Evolutionary conservation across 1,140 invertebrate genomes (phyloP), one percentile per base, ranked within the genome.

Genomic region (Bilobella aurantiaca): DNA sequence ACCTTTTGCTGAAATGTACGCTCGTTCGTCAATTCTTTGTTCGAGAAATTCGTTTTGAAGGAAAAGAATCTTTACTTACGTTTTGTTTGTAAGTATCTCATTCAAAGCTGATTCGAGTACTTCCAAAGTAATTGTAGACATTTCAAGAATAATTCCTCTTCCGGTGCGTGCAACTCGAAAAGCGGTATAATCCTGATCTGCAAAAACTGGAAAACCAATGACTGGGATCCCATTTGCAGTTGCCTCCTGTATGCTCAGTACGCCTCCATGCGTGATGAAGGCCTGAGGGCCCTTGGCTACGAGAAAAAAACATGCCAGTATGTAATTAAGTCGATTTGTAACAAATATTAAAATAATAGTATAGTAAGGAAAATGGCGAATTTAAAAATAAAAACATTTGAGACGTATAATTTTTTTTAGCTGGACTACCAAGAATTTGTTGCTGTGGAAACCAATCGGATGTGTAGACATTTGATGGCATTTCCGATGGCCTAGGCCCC

Each of bases 151-250:
- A 28, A 69, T 34, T 25, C 60, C 73, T 47, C 69, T 63, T 21
- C 73, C 74, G 18, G 69, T 59, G 21, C 47, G 2, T 23, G 64
- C 34, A n/a, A 65, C 29, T 31, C 64, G 2, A n/a, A 53, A 32
- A 12, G 64, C 58, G 37, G 69, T 67, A 63, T 78, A 78, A 53
- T 73, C 72, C 66, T 79, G 77, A 47, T 80, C 79, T 2, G 64
- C 73, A 61, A 75, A 74, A 5, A 80, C 47, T 2, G 78, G 79
- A 34, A 78, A 61, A 14, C 67, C 74, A 3, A 80, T 57, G 21
- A 80, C 68, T 16, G 79, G 78, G 1, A 76, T 74, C 3, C 73
- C 76, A 61, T 75, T 76, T 16, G 77, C 65, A 2, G 74, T 74
- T 67, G 80, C 79, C 30, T 65, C 30, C 21, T n/a, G 63, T 21